These are phyloP conservation scores for Smutsia temminckii DNA, from an alignment of 2,797 vertebrate genomes.

Conservation along the genomic window DNA sequence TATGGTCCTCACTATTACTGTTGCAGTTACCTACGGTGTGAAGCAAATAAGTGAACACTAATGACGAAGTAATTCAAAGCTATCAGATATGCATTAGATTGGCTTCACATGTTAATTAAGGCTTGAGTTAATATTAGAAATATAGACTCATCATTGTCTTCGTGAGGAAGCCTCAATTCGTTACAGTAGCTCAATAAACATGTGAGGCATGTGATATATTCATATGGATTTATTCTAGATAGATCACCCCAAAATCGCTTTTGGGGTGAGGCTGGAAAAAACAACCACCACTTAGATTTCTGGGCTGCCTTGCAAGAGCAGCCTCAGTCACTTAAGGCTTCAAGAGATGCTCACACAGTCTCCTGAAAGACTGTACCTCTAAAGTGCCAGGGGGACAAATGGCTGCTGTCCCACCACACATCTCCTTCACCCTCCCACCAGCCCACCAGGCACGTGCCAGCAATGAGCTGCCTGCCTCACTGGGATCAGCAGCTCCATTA, in stretches of 20 bases:
- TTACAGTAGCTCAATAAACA: slow-evolving; percentile 45
- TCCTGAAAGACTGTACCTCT: neutral
- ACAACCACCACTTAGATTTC: neutral
- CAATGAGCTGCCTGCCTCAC: slow-evolving; percentile 81
- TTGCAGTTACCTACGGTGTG: neutral
- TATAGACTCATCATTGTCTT: slow-evolving; percentile 53
- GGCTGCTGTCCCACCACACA: slow-evolving; percentile 73
- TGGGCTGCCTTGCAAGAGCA: neutral
- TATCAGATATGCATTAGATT: slow-evolving; percentile 57
- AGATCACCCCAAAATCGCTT: neutral
- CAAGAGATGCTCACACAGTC: neutral
- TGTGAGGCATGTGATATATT: neutral
- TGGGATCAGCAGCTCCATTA: slow-evolving; percentile 79
- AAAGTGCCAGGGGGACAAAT: slow-evolving; percentile 75
- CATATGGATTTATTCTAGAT: slow-evolving; percentile 46
- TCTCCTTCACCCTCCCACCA: slow-evolving; percentile 70
- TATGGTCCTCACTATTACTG: neutral
- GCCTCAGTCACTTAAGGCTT: neutral
- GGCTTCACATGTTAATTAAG: slow-evolving; percentile 67
- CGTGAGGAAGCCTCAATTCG: slow-evolving; percentile 53
- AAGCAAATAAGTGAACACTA: slow-evolving; percentile 19
- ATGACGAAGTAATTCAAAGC: slow-evolving; percentile 47
- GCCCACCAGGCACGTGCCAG: slow-evolving; percentile 80
- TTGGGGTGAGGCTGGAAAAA: neutral
- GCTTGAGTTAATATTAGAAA: slow-evolving; percentile 53